Evolutionary conservation across 2,113 vertebrate species (phyloP).

Genomic region (Diadophis punctatus): DNA sequence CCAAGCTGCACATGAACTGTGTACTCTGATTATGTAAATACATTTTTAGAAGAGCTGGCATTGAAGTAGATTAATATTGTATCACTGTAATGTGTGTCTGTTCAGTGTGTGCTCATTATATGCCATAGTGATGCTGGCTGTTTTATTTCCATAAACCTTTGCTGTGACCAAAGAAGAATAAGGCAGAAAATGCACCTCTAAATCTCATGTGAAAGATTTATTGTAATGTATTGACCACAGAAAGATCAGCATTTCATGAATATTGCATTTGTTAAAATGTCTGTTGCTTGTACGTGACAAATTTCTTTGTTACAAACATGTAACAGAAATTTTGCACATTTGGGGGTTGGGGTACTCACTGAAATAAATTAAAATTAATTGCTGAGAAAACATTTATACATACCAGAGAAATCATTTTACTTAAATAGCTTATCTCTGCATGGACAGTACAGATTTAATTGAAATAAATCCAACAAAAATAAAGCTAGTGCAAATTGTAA

Average conservation of each 20-base stretch:
- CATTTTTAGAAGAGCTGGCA: not conserved
- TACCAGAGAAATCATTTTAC: not conserved
- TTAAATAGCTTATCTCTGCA: not conserved
- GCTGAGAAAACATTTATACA: not conserved
- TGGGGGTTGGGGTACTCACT: not conserved
- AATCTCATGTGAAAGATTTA: not conserved
- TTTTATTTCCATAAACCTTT: not conserved
- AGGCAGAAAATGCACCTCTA: not conserved
- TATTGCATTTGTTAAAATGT: conserved; percentile 23
- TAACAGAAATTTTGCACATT: not conserved
- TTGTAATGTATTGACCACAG: not conserved
- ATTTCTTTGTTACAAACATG: not conserved
- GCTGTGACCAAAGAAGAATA: not conserved
- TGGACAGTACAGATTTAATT: not conserved
- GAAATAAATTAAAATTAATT: not conserved
- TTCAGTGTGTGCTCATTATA: not conserved
- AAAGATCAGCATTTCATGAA: not conserved
- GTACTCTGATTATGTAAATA: not conserved
- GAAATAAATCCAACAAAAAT: conserved; percentile 1
- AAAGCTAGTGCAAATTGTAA: not conserved
- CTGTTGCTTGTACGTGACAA: not conserved
- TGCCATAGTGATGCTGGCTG: not conserved
- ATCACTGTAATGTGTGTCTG: not conserved
- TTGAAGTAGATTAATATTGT: not conserved
- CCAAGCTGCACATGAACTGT: not conserved